Conservation (phyloP, 2,797 vertebrate species). For the Sphenodon punctatus region DNA sequence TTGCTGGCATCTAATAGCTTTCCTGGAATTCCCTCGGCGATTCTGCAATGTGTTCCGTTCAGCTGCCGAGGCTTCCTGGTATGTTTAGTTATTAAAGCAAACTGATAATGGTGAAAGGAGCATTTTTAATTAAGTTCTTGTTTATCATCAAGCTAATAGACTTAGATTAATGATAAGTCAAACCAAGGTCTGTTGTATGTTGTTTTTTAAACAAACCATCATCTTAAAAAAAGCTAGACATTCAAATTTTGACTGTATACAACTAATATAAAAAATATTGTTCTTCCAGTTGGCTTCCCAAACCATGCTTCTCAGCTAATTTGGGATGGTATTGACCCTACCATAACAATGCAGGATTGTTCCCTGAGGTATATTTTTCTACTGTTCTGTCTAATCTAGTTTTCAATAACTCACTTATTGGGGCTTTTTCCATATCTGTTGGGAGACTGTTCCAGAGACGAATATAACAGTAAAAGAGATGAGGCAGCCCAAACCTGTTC, state of each 20-base stretch:
- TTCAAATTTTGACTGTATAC: conserved; percentile 30
- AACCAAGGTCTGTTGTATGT: neutral
- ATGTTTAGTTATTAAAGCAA: conserved; percentile 49
- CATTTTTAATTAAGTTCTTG: conserved; percentile 65
- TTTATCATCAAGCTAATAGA: conserved; percentile 64
- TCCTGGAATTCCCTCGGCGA: conserved; percentile 19
- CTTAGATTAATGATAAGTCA: conserved; percentile 57
- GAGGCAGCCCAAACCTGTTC: neutral
- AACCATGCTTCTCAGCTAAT: conserved; percentile 37
- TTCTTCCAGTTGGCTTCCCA: conserved; percentile 30
- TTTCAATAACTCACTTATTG: neutral
- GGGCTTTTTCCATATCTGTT: neutral
- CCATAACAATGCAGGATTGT: neutral
- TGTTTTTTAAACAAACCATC: neutral
- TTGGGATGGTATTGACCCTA: conserved; percentile 27
- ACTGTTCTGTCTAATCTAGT: neutral
- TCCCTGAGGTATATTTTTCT: neutral
- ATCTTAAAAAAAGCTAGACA: neutral
- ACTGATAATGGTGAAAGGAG: conserved; percentile 27
- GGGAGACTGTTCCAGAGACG: neutral
- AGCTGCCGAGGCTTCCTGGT: conserved; percentile 13
- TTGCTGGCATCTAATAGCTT: conserved; percentile 37
- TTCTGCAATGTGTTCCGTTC: conserved; percentile 8
- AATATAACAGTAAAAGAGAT: neutral
- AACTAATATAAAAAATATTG: conserved; percentile 31